Percentiles rank a stretch among this genome's conserved stretches.
Conservation (phyloP, 1,140 invertebrate genomes). For the Chrysoperla carnea region DNA sequence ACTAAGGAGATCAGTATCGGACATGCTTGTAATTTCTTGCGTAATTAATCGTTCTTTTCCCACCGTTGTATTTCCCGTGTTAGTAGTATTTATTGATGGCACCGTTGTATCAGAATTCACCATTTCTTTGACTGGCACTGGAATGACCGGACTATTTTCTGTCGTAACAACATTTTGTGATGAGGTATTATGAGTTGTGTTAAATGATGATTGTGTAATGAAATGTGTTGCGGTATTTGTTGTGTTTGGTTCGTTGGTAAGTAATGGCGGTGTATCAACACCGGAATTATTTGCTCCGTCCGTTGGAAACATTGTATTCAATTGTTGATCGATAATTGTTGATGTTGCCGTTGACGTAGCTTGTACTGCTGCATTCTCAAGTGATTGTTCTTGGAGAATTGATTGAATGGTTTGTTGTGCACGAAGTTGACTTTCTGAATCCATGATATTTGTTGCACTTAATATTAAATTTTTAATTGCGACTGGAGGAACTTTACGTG, state of each 20-base stretch:
- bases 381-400: no score
- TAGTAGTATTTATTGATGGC: conserved; percentile 10
- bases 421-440: no score
- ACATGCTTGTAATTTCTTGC: conserved; percentile 60
- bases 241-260: conserved; percentile 1
- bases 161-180: background rate
- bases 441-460: no score
- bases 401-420: no score
- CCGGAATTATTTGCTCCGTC: conserved; percentile 3
- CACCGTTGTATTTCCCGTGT: background rate
- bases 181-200: no score
- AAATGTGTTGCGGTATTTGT: conserved; percentile 9
- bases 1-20: conserved; percentile 65
- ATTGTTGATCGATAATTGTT: conserved; percentile 9
- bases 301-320: conserved; percentile 11
- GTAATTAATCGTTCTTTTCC: conserved; percentile 29
- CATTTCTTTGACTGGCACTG: conserved; percentile 13
- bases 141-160: conserved; percentile 2
- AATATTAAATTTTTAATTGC: no score
- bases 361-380: background rate
- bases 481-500: no score
- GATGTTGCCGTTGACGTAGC: conserved; percentile 3
- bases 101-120: conserved; percentile 8
- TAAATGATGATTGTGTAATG: background rate
- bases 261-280: background rate